Evolutionary conservation across 1,140 invertebrate species (phyloP).

Genomic region (Drosophila kohkoa): DNA sequence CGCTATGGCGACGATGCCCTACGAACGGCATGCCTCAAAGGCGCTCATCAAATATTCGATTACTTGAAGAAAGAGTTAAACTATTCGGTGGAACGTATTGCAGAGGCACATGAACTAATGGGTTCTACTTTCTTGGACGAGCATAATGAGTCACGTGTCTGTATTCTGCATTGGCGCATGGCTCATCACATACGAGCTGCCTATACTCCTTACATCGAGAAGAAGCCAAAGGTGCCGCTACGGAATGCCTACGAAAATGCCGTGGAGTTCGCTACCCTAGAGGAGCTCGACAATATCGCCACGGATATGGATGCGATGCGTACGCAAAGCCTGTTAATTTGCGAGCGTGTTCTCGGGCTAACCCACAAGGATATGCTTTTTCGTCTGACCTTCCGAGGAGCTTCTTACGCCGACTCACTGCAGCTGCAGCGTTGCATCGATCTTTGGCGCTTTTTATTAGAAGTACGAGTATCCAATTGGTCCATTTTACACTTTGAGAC

Average conservation of each 20-base stretch:
- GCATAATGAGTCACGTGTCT: slow-evolving; percentile 89
- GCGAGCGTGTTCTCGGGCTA: slow-evolving; percentile 92
- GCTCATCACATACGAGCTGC: slow-evolving; percentile 87
- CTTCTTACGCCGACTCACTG: slow-evolving; percentile 93
- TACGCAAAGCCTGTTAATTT: slow-evolving; percentile 93
- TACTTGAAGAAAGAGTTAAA: slow-evolving; percentile 88
- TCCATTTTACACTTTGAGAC: slow-evolving; percentile 90
- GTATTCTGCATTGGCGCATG: slow-evolving; percentile 89
- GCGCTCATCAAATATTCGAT: slow-evolving; percentile 92
- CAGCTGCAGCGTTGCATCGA: slow-evolving; percentile 94
- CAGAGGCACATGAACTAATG: slow-evolving; percentile 93
- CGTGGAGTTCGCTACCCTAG: slow-evolving; percentile 89
- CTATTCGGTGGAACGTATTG: slow-evolving; percentile 89
- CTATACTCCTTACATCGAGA: slow-evolving; percentile 84
- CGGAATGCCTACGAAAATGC: slow-evolving; percentile 88
- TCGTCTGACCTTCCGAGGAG: slow-evolving; percentile 89
- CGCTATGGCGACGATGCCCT: slow-evolving; percentile 95
- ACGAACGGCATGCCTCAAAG: slow-evolving; percentile 95
- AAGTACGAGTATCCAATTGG: slow-evolving; percentile 92
- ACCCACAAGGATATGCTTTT: slow-evolving; percentile 95
- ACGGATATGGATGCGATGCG: slow-evolving; percentile 92
- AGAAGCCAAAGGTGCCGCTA: slow-evolving; percentile 86
- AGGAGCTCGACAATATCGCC: slow-evolving; percentile 90
- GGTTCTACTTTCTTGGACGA: slow-evolving; percentile 92
- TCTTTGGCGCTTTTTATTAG: slow-evolving; percentile 92